Evolutionary conservation across 2,113 vertebrate species (phyloP), one percentile per base, ranked within the genome.

Genomic region (Anhinga anhinga): DNA sequence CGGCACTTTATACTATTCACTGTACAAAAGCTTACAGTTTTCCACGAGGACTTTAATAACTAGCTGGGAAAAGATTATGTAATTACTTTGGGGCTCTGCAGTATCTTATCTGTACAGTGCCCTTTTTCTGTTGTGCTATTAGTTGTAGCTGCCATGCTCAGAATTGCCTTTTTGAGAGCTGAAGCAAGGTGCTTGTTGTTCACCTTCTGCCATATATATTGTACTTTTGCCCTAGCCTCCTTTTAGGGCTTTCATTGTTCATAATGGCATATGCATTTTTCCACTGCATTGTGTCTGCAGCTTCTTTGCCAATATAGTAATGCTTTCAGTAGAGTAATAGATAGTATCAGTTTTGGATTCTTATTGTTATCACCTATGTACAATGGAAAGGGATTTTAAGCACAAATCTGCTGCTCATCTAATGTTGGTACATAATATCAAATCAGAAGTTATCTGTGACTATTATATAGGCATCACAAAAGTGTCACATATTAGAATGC

Each of bases 1-100:
- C 99, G 98, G 99, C 99, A 99, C 99, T 99, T 99, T 99, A 99
- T 99, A 99, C 99, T 98, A 99, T 98, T 99, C 99, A 99, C 98
- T 99, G 99, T 99, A 99, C 99, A 99, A 99, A 99, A 98, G 98
- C 99, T 98, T 95, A 97, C 98, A 98, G 98, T 98, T 98, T 98
- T 98, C 98, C 98, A 98, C 96, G 83, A 98, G 98, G 98, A 98
- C 98, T 97, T 98, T 98, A 97, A 97, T 97, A 97, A 97, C 97
- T 96, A 98, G 98, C 98, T 98, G 98, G 98, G 98, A 97, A 98
- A 98, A 98, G 98, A 97, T 92, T 97, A 98, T 97, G 98, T 98
- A 97, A 98, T 98, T 98, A 98, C 90, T 98, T 97, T 97, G 98
- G 98, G 98, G 97, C 98, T 98, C 98, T 98, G 98, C 98, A 96